Base-by-base conservation (phyloP, 2,888 invertebrate genomes). In the Patella caerulea region DNA sequence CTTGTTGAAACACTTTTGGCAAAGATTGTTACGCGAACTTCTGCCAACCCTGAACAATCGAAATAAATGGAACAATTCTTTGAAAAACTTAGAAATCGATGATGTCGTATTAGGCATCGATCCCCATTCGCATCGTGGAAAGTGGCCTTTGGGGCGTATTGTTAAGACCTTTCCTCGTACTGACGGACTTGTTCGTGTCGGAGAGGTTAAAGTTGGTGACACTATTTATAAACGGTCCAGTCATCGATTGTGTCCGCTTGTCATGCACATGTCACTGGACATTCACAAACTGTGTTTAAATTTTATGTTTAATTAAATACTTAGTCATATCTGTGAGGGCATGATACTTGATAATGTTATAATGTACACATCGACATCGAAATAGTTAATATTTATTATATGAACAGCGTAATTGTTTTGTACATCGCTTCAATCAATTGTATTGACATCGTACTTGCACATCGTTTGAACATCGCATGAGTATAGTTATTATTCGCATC, bases 121-220 rank as follows among this genome's bases (percentile, higher is more conserved):
- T 73, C 73, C 54, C n/a, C 54, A 73, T 34, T 34, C 73, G 4
- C 73, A 59, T 11, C 55, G 73, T 19, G 73, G 73, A 11, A 17
- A 73, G 17, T 73, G 54, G 73, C 55, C n/a, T 3, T 56, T 73
- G 5, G 56, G 73, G n/a, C 54, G 34, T 4, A 55, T 73, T 17
- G 56, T 55, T 11, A 52, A 73, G 19, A 73, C 73, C 12, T 73
- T 24, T 56, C 73, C 54, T 17, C 54, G 54, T 73, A 65, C 17
- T 24, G 56, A 73, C 29, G 73, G 59, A 56, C 55, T 55, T 19
- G 14, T 14, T n/a, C 55, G 73, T 11, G 73, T 56, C 12, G 73
- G 54, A 29, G 73, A 73, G 11, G 24, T 73, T 1, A 7, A 19
- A 14, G 55, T 73, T 12, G 55, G 73, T 14, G 55, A 55, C 54